Base-by-base conservation (phyloP, 2,888 invertebrate species). In the Harpalus rubripes region DNA sequence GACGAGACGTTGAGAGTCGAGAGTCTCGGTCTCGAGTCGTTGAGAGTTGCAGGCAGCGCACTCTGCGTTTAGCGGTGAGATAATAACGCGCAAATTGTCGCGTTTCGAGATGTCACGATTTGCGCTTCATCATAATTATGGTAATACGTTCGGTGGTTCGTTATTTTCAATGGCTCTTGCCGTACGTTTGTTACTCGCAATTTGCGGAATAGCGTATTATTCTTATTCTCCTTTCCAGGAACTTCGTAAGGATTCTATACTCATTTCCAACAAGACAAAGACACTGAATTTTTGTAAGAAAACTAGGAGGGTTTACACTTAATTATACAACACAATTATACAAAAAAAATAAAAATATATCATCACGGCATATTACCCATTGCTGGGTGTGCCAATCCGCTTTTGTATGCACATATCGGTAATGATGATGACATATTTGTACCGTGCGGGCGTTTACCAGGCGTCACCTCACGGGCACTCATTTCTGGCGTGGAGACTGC, bases 81-180 rank as follows among this genome's bases (percentile, higher is more conserved):
- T 74, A 74, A 74, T 74, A 74, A 74, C 72, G 41, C 72, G 72
- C 72, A 74, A 74, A 74, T 74, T 74, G 72, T 74, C 72, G 44
- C 72, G 44, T 74, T 68, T 74, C 44, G 44, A 74, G 72, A 74
- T 44, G 41, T 74, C 32, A 18, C 72, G 72, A 78, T 74, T 74
- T 44, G 52, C 44, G 52, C 74, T 74, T 74, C 74, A 52, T 82
- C 74, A 63, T 76, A 61, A 84, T 84, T 84, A 76, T 83, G 83
- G 63, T 84, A 84, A 79, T 84, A 59, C 74, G 72, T 15, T 32
- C 22, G 32, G 63, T 52, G 72, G 78, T 84, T 78, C 84, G 78
- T 84, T 84, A 84, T 84, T 84, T 78, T 84, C 84, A 56, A 84
- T 84, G 84, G 79, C 76, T 59, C 68, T 76, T 58, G 72, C 22